Evolutionary conservation across 2,797 vertebrate species (phyloP), one percentile per base, ranked within the genome.

Genomic region (Anableps anableps): DNA sequence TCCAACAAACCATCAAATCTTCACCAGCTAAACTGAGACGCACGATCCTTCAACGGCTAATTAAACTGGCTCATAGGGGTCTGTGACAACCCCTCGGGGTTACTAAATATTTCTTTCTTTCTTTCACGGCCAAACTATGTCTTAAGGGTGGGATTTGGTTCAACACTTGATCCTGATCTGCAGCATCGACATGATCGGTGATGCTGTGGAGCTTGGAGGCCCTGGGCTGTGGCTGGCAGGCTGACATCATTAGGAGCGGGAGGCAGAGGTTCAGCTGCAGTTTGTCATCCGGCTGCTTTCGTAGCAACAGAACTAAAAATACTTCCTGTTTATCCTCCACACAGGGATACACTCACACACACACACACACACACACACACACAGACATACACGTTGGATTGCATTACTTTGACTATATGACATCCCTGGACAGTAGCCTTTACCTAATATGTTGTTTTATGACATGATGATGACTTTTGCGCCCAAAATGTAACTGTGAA

Each of bases 291-390:
- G 34, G 75, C 70, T 10, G 16, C 64, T 71, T 29, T 81, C 19
- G 16, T 83, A 86, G 89, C 80, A 92, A 89, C 88, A 88, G 79
- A 83, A 85, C 88, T 88, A 90, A 88, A 89, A 89, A 88, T 89
- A 90, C 71, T 84, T 86, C 77, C 71, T 83, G 76, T 86, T 87
- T 80, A 45, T 83, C 34, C 79, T 73, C 43, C 13, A 36, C 64
- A 73, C 41, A 62, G 70, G 23, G 23, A 34, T 43, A 50, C 51
- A 19, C 47, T 4, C 50, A 11, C 53, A 34, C 36, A 34, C 16
- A 23, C 43, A 4, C 53, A 26, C 36, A 26, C 19, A 4, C 41
- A 5, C 50, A n/a, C 31, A 19, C 17, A 43, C 41, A 4, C 50
- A 5, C 53, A 17, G 26, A 36, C 11, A 14, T 38, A 3, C 58